Evolutionary conservation across 2,888 invertebrate species (phyloP), one percentile per base, ranked within the genome.

Genomic region (Monochamus alternatus): DNA sequence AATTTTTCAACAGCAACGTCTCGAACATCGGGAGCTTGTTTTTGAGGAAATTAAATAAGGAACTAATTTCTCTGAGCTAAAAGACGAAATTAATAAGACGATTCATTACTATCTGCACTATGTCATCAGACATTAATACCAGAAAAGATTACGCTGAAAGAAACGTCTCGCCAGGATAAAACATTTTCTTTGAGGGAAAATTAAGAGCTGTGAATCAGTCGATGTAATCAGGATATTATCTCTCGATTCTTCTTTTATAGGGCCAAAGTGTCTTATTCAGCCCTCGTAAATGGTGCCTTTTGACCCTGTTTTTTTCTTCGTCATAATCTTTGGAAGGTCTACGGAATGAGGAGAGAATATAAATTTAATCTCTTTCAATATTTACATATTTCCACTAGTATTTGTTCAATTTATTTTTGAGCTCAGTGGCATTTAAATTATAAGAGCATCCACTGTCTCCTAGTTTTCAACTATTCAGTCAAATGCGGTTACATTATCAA

Each of bases 171-270:
- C 30, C 22, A 64, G 70, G 73, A 74, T 70, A 74, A 76, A 73
- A 73, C 74, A 59, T 73, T 72, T 64, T 60, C 76, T 76, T 59
- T 66, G 51, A 32, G 76, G 76, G 38, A 74, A 76, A 78, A 78
- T 78, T 78, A 78, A 78, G 75, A 67, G 71, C 74, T 73, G 63
- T 75, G 73, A 73, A 73, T 63, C 76, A 74, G 75, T 73, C 65
- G 73, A 68, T 74, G 74, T 74, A 68, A 77, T 77, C 77, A 77
- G 77, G 22, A 77, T 77, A 77, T 74, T 74, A 77, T 77, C 74
- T 77, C 73, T 65, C 72, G 74, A 60, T 68, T 69, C 69, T 65
- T 72, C 67, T 63, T 77, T 67, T 68, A 74, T 72, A 59, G 71
- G 60, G 47, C 55, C n/a, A 47, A 47, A 52, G 71, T 70, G 74